Percentiles rank a stretch among this genome's conserved stretches.
Evolutionary conservation across 1,140 invertebrate species (phyloP).

Genomic region (Pristionchus pacificus): DNA sequence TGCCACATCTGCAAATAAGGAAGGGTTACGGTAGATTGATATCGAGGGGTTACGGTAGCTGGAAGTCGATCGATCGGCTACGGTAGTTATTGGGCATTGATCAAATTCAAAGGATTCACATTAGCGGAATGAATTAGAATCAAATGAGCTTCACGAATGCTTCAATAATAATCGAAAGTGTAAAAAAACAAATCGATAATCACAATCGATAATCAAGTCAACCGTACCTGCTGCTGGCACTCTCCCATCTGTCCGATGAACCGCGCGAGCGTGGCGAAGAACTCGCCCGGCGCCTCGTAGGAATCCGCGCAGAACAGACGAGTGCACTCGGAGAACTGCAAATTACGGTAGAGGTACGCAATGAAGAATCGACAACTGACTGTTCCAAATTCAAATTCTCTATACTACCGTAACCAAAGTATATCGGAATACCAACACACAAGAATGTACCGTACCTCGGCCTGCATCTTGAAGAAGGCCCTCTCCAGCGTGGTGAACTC

Average conservation of each 20-base stretch:
- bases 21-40: background rate
- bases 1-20: slow-evolving; percentile 61
- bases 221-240: slow-evolving; percentile 70
- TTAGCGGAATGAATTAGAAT: background rate
- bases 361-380: background rate
- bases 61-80: background rate
- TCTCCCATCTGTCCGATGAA: slow-evolving; percentile 81
- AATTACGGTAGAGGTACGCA: background rate
- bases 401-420: background rate
- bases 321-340: slow-evolving; percentile 42
- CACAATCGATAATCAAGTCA: background rate
- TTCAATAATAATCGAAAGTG: background rate
- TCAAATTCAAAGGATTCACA: background rate
- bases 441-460: slow-evolving; percentile 60
- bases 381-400: background rate
- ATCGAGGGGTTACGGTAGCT: background rate
- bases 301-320: slow-evolving; percentile 77
- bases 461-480: slow-evolving; percentile 81
- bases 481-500: slow-evolving; percentile 88
- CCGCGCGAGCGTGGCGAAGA: slow-evolving; percentile 87
- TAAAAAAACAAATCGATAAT: background rate
- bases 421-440: slow-evolving; percentile 21
- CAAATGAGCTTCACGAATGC: background rate
- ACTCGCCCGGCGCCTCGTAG: slow-evolving; percentile 82
- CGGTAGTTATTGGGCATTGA: background rate